These are phyloP conservation scores for Pyrgilauda ruficollis DNA, from an alignment of 2,113 vertebrate genomes.

Conservation along the genomic window DNA sequence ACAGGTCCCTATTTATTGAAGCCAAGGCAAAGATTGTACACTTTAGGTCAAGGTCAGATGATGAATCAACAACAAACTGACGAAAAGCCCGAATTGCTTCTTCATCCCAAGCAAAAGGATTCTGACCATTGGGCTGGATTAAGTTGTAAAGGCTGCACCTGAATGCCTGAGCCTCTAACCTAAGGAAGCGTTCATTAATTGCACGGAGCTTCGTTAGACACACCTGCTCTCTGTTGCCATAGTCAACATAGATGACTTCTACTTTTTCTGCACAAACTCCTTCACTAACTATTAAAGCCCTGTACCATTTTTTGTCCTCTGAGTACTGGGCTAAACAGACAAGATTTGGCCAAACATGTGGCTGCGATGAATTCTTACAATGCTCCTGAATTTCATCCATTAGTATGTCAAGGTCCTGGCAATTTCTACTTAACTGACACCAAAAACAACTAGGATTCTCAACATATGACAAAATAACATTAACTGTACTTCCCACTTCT, in stretches of 20 bases:
- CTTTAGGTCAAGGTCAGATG: constrained; percentile 74
- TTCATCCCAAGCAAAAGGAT: constrained; percentile 80
- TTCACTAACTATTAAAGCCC: constrained; percentile 80
- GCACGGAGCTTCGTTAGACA: constrained; percentile 75
- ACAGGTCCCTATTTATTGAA: constrained; percentile 74
- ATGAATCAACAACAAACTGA: constrained; percentile 77
- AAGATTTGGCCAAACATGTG: constrained; percentile 53
- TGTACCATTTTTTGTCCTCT: constrained; percentile 83
- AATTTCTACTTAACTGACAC: constrained; percentile 83
- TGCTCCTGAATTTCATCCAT: constrained; percentile 86
- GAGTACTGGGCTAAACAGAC: constrained; percentile 84
- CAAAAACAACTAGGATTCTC: constrained; percentile 88
- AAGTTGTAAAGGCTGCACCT: constrained; percentile 90
- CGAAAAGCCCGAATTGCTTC: constrained; percentile 74
- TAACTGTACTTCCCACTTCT: constrained; percentile 83
- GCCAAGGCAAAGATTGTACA: constrained; percentile 90
- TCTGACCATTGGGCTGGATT: constrained; percentile 71
- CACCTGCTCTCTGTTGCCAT: constrained; percentile 80
- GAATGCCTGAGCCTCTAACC: constrained; percentile 85
- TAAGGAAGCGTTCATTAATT: constrained; percentile 76
- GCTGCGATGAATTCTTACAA: constrained; percentile 71
- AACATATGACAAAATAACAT: constrained; percentile 80
- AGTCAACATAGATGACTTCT: constrained; percentile 87
- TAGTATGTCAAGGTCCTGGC: constrained; percentile 69
- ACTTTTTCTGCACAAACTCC: constrained; percentile 61